A percentile compares a stretch with the other conserved stretches of the same genome.
These are phyloP conservation scores for Amazona vittata DNA, from an alignment of 2,113 vertebrate genomes.

Conservation along the genomic window DNA sequence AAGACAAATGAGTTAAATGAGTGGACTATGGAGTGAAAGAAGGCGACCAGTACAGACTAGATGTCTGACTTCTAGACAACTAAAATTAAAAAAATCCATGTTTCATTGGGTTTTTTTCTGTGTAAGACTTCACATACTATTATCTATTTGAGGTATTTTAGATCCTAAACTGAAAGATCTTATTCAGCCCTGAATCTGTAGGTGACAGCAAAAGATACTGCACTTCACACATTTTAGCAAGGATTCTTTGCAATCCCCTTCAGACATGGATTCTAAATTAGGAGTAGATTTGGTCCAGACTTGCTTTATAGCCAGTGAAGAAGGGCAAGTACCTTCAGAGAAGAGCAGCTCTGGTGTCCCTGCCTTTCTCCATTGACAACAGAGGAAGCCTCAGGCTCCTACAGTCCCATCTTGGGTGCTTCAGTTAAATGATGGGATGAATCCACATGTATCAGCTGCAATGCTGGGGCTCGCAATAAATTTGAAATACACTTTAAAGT, in stretches of 20 bases:
- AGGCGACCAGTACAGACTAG: neutral
- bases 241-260: neutral
- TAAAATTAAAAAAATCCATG: neutral
- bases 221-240: neutral
- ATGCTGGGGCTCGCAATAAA: neutral
- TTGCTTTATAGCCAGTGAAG: neutral
- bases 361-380: neutral
- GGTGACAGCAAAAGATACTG: neutral
- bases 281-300: neutral
- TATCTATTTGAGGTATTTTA: neutral
- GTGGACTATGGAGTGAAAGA: neutral
- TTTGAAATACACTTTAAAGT: neutral
- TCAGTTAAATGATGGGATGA: neutral
- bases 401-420: neutral
- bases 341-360: neutral
- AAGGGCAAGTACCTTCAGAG: neutral
- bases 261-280: neutral
- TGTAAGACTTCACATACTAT: neutral
- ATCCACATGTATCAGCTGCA: neutral
- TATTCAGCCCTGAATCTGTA: neutral
- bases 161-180: neutral
- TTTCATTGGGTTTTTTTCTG: neutral
- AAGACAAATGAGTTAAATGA: neutral
- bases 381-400: neutral
- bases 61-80: neutral